Evolutionary conservation across 2,113 vertebrate genomes (phyloP).

Genomic region (Elanoides forficatus): DNA sequence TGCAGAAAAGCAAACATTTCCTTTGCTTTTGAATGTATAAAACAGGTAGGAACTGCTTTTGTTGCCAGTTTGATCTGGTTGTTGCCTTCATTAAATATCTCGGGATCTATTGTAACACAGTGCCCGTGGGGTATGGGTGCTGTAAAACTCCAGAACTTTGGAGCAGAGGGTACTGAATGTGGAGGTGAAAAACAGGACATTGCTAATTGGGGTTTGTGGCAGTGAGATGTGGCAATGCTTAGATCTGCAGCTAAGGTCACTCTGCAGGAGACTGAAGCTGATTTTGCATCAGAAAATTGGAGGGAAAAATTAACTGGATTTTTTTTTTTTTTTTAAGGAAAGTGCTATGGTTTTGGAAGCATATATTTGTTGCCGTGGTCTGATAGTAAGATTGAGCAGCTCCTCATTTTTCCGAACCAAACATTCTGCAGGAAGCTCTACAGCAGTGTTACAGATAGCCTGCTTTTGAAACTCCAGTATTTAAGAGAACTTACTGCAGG

Average conservation of each 20-base stretch:
- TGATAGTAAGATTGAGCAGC: not conserved
- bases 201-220: not conserved
- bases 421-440: not conserved
- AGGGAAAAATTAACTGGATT: not conserved
- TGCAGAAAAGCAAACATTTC: not conserved
- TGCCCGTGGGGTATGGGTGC: rapidly evolving
- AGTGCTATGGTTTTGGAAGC: not conserved
- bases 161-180: not conserved
- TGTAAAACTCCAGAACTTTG: not conserved
- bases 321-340: not conserved
- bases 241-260: not conserved
- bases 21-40: not conserved
- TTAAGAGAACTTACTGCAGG: not conserved
- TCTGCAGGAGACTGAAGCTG: not conserved
- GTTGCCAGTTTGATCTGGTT: not conserved
- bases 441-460: not conserved
- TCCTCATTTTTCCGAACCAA: not conserved
- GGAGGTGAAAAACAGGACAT: not conserved
- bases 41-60: not conserved
- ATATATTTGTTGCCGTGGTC: not conserved
- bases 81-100: not conserved
- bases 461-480: not conserved
- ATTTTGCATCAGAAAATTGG: not conserved
- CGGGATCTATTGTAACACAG: not conserved
- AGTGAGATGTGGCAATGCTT: not conserved